Evolutionary conservation across 2,113 vertebrate species (phyloP).

Genomic region (Pangasianodon hypophthalmus): DNA sequence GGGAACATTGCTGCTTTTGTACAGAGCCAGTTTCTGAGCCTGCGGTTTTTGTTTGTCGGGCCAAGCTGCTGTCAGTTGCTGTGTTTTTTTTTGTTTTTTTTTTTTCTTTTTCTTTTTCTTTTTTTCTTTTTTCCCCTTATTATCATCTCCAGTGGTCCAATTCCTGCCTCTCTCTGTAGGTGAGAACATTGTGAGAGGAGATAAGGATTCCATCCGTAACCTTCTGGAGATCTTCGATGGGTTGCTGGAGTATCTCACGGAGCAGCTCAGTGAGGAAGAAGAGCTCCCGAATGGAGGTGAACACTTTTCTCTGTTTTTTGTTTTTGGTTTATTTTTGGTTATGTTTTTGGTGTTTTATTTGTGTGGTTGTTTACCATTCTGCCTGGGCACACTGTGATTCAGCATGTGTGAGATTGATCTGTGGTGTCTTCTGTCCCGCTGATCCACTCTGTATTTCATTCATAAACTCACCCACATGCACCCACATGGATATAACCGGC

Average conservation of each 20-base stretch:
- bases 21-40: not conserved
- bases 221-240: slow-evolving; percentile 97
- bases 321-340: not conserved
- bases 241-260: slow-evolving; percentile 91
- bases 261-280: slow-evolving; percentile 81
- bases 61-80: not conserved
- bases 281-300: slow-evolving; percentile 78
- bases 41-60: not conserved
- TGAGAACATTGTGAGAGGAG: slow-evolving; percentile 90
- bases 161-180: slow-evolving; percentile 71
- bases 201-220: slow-evolving; percentile 87
- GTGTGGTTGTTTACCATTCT: not conserved
- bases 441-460: slow-evolving; percentile 22
- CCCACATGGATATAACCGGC: slow-evolving; percentile 34
- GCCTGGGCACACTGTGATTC: not conserved
- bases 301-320: slow-evolving; percentile 2
- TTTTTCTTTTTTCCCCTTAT: too few relatives aligned
- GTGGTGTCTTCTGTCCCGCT: not conserved
- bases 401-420: not conserved
- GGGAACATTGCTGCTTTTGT: slow-evolving; percentile 39
- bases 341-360: not conserved
- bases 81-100: not conserved
- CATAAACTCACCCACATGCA: slow-evolving; percentile 24
- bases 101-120: not conserved
- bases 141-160: not conserved